These are phyloP conservation scores for Drosophila nr. perissopoda DNA, from an alignment of 2,888 invertebrate species.

Conservation along the genomic window DNA sequence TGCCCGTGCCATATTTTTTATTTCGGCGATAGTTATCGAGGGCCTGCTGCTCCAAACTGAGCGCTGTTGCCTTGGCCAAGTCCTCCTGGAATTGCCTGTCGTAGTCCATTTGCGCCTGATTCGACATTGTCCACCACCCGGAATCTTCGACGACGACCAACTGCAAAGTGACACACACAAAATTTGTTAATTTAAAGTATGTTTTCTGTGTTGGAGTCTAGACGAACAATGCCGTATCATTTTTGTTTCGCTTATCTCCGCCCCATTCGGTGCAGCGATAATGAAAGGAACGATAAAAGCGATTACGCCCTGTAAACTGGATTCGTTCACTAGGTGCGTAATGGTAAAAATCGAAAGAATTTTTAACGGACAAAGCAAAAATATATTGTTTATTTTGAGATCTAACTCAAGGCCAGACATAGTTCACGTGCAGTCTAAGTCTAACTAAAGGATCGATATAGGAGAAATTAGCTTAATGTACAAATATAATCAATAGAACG, in stretches of 20 bases:
- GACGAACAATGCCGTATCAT: slow-evolving; percentile 53
- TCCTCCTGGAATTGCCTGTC: slow-evolving; percentile 94
- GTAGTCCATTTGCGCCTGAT: slow-evolving; percentile 87
- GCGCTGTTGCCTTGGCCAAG: slow-evolving; percentile 93
- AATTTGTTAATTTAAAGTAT: slow-evolving; percentile 29
- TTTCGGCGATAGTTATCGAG: slow-evolving; percentile 91
- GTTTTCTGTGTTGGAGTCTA: slow-evolving; percentile 41
- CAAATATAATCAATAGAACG: not conserved
- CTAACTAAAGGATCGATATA: not conserved
- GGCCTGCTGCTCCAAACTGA: slow-evolving; percentile 94
- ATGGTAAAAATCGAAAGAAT: slow-evolving; percentile 7
- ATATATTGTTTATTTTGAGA: slow-evolving; percentile 6
- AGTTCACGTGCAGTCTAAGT: slow-evolving; percentile 11
- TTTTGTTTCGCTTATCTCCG: slow-evolving; percentile 51
- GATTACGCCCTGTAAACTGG: slow-evolving; percentile 63
- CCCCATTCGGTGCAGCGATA: slow-evolving; percentile 56
- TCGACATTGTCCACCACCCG: slow-evolving; percentile 79
- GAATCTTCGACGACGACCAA: slow-evolving; percentile 35
- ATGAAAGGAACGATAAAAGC: slow-evolving; percentile 62
- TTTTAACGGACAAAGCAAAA: slow-evolving; percentile 13
- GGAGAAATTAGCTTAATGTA: not conserved
- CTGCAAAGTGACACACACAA: slow-evolving; percentile 33
- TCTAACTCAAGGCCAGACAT: slow-evolving; percentile 25
- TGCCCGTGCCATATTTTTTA: slow-evolving; percentile 84
- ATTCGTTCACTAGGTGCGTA: not conserved